Base-by-base conservation (phyloP, 2,888 invertebrate genomes). In the Sphaeridia pumilis region DNA sequence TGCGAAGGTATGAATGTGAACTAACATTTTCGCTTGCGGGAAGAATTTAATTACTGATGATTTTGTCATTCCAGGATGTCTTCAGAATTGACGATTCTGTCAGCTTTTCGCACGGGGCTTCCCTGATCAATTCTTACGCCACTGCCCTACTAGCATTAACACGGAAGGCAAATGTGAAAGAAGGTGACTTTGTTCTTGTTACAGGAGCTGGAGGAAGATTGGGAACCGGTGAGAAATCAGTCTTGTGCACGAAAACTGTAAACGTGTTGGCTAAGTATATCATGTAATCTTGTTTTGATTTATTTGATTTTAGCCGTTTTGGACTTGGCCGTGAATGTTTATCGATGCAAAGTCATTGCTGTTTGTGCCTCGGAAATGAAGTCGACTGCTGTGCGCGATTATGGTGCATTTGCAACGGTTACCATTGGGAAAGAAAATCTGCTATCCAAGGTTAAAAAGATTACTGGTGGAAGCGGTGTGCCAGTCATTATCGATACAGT, bases 251-350 rank as follows among this genome's bases (percentile, higher is more conserved):
- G 14, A 41, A 7, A 7, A 14, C 17, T 41, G 20, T 41, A 14
- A 20, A n/a, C 17, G 41, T 7, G 2, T 56, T 54, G 7, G 59
- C 52, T 4, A 57, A 56, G 24, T 36, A 20, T 57, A 10, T 7
- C 27, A 38, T 59, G 43, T 21, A 42, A 22, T 42, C 14, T 3
- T 42, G 20, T 17, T 41, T 12, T 41, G 27, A 25, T 45, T 7
- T n/a, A 35, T 47, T 7, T 41, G 7, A 5, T 43, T 17, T 68
- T 82, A 42, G 82, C 83, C 52, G 78, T 80, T 38, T 76, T 82
- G 21, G 83, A 83, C 70, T 72, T 83, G 42, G 82, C 82, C 38
- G 75, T 79, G 12, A 80, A 79, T 69, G 75, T 82, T 45, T 82
- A 78, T 65, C 76, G 76, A 67, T 77, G 80, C 26, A 76, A 80